These are phyloP conservation scores for Tolypeutes matacus DNA, from an alignment of 2,797 vertebrate species.

Conservation along the genomic window DNA sequence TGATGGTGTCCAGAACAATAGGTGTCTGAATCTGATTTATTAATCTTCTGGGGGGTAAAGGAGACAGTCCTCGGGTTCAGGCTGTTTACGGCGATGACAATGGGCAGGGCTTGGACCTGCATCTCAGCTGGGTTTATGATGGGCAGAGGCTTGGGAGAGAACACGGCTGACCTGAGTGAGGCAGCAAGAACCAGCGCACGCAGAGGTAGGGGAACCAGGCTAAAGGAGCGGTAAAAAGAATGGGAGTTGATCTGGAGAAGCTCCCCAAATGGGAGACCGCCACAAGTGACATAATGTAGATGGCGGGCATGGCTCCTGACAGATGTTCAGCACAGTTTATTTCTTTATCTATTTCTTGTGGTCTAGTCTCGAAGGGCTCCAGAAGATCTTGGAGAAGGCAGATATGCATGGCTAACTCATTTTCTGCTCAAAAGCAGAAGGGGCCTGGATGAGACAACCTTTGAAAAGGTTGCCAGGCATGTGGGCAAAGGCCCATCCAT, in stretches of 20 bases:
- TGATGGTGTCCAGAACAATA: slow-evolving; percentile 82
- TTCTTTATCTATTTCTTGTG: background rate
- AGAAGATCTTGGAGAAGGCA: background rate
- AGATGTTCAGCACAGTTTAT: background rate
- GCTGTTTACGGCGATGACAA: slow-evolving; percentile 76
- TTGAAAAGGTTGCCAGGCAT: background rate
- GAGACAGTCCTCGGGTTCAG: slow-evolving; percentile 63
- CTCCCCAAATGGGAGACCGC: background rate
- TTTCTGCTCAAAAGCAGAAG: background rate
- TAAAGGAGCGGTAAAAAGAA: background rate
- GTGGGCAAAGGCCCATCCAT: background rate
- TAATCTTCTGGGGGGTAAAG: slow-evolving; percentile 78
- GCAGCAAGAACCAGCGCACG: background rate
- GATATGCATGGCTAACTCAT: background rate
- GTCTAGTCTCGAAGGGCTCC: background rate
- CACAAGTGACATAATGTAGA: background rate
- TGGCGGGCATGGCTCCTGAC: background rate
- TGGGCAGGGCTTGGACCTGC: slow-evolving; percentile 50
- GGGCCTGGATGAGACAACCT: background rate
- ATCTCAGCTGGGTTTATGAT: slow-evolving; percentile 50
- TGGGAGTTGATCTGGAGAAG: background rate
- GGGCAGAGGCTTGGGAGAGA: background rate
- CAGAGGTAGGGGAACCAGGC: background rate
- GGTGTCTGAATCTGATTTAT: slow-evolving; percentile 84
- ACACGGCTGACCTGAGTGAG: background rate